Percentiles rank a stretch among this genome's conserved stretches.
Evolutionary conservation across 2,888 invertebrate genomes (phyloP).

Genomic region (Ormia ochracea): DNA sequence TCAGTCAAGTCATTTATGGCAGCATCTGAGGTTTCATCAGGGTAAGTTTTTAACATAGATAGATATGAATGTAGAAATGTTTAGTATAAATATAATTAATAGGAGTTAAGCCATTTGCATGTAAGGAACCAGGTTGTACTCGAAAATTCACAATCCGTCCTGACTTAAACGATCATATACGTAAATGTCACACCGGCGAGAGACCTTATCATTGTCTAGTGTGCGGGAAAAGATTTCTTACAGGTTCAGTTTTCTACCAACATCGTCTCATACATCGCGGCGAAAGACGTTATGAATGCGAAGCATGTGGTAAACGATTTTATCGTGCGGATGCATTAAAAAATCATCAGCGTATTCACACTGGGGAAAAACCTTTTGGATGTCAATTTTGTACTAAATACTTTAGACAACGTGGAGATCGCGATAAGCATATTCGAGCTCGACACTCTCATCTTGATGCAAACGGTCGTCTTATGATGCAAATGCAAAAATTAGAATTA

Average conservation of each 20-base stretch:
- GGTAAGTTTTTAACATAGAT: constrained; percentile 70
- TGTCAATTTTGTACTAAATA: constrained; percentile 78
- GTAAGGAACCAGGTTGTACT: constrained; percentile 80
- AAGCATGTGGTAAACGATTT: constrained; percentile 81
- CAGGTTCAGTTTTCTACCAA: constrained; percentile 82
- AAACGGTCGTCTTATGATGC: constrained; percentile 75
- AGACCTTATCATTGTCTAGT: constrained; percentile 81
- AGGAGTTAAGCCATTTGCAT: constrained; percentile 82
- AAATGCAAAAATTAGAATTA: constrained; percentile 74
- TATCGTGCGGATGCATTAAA: constrained; percentile 82
- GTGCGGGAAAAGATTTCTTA: constrained; percentile 81
- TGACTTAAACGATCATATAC: constrained; percentile 81
- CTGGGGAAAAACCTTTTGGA: constrained; percentile 79
- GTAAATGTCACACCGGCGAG: constrained; percentile 82
- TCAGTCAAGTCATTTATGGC: constrained; percentile 82
- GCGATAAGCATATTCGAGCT: constrained; percentile 80
- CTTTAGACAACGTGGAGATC: constrained; percentile 80
- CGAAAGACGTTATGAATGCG: constrained; percentile 81
- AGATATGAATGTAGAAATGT: background rate
- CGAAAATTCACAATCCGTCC: constrained; percentile 81
- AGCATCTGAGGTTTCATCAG: constrained; percentile 82
- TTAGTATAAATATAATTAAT: background rate
- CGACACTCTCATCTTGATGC: constrained; percentile 77
- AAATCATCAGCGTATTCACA: constrained; percentile 81
- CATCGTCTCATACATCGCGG: constrained; percentile 81